Conservation (phyloP, 2,797 vertebrate genomes). For the Eremophila alpestris region DNA sequence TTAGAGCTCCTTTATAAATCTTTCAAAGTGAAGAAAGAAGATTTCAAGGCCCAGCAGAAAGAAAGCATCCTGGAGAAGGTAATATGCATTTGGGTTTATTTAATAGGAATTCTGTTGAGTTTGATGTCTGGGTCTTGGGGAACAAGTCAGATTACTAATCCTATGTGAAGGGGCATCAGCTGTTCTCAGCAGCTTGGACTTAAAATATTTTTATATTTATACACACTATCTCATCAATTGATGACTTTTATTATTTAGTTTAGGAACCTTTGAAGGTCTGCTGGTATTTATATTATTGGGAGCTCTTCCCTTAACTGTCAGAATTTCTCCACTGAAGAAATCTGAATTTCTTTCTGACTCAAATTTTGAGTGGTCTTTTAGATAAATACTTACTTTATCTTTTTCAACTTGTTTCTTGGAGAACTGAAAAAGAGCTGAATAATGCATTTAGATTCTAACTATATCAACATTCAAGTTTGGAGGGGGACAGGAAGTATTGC, state of each 20-base stretch:
- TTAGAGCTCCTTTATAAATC: conserved; percentile 93
- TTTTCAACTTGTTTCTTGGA: not conserved
- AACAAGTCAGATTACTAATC: not conserved
- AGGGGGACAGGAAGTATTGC: not conserved
- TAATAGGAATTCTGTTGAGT: not conserved
- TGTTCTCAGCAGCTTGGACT: not conserved
- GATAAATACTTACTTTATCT: not conserved
- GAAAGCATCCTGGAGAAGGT: conserved; percentile 95
- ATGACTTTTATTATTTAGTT: not conserved
- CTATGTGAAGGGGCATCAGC: not conserved
- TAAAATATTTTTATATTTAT: not conserved
- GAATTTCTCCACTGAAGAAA: not conserved
- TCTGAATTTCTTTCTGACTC: not conserved
- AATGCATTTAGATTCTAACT: not conserved
- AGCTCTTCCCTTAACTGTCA: not conserved
- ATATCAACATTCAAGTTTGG: not conserved
- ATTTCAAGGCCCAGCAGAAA: conserved; percentile 94
- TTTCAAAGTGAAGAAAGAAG: conserved; percentile 98
- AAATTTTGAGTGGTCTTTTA: not conserved
- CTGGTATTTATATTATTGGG: not conserved
- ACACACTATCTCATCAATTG: not conserved
- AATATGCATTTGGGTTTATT: not conserved
- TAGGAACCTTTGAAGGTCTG: not conserved
- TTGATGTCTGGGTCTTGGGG: not conserved
- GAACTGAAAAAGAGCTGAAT: not conserved